Percentiles rank a stretch among this genome's conserved stretches.
phyloP scores from a whole-genome alignment of 2,888 invertebrate genomes.

The Lasioglossum morio region DNA sequence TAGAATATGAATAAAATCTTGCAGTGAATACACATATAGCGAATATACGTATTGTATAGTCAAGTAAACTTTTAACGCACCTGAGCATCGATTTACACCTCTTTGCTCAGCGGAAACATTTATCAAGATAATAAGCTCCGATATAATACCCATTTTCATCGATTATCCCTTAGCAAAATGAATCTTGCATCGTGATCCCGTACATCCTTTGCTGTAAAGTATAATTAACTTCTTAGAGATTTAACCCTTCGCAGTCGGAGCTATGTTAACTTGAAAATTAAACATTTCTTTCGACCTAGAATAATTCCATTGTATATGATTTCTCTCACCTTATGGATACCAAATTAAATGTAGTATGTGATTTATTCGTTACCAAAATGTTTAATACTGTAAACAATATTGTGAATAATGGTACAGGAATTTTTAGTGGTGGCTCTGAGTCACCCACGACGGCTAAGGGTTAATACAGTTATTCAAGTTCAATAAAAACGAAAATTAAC shows the following conservation, averaged over 20 bases:
- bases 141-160: neutral
- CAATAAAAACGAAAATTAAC: neutral
- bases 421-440: too few species aligned
- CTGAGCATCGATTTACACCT: neutral
- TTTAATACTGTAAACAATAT: too few species aligned
- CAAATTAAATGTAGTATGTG: too few species aligned
- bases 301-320: too few species aligned
- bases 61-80: neutral
- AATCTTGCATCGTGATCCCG: neutral
- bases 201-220: neutral
- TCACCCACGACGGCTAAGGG: too few species aligned
- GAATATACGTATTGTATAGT: neutral
- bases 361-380: too few species aligned
- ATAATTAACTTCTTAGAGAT: neutral
- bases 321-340: too few species aligned
- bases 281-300: too few species aligned
- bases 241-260: too few species aligned
- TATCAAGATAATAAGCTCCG: neutral
- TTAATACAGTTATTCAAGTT: neutral
- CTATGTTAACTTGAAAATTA: too few species aligned
- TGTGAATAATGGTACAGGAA: too few species aligned
- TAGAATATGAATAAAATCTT: too few species aligned
- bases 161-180: neutral
- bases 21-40: neutral
- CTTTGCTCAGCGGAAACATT: neutral